Percentiles rank a stretch among this genome's conserved stretches.
phyloP scores from a whole-genome alignment of 2,888 invertebrate species.

The Latrodectus elegans region DNA sequence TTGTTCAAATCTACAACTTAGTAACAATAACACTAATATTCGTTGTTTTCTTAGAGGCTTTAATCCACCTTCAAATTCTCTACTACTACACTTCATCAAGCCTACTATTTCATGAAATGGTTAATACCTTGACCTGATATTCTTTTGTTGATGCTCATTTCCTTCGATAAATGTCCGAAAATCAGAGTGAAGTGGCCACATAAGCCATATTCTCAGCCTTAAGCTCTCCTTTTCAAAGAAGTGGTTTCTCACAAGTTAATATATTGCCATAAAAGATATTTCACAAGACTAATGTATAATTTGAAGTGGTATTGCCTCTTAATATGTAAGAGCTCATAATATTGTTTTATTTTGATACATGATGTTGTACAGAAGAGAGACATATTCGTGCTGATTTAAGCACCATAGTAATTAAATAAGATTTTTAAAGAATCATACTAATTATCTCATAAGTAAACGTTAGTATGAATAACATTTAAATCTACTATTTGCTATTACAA shows the following conservation, averaged over 20 bases:
- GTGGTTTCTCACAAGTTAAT: background rate
- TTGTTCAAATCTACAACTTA: slow-evolving; percentile 56
- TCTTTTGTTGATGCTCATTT: background rate
- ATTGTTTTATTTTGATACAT: no score
- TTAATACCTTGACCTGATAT: background rate
- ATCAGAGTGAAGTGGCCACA: slow-evolving; percentile 24
- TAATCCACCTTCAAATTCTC: slow-evolving; percentile 51
- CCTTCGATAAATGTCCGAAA: slow-evolving; percentile 22
- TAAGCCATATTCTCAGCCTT: background rate
- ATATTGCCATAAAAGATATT: background rate
- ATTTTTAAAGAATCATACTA: no score
- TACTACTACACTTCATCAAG: slow-evolving; percentile 53
- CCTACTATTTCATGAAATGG: slow-evolving; percentile 54
- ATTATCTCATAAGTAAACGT: no score
- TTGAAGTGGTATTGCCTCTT: no score
- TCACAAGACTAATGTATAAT: no score
- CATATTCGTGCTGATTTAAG: no score
- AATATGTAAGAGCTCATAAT: no score
- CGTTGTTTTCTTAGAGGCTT: slow-evolving; percentile 67
- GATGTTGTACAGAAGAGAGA: no score
- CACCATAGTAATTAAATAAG: no score
- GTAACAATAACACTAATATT: slow-evolving; percentile 64
- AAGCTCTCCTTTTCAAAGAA: background rate
- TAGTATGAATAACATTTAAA: no score
- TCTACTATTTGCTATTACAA: no score